phyloP scores from a whole-genome alignment of 2,113 vertebrate genomes.

The Trichechus manatus region DNA sequence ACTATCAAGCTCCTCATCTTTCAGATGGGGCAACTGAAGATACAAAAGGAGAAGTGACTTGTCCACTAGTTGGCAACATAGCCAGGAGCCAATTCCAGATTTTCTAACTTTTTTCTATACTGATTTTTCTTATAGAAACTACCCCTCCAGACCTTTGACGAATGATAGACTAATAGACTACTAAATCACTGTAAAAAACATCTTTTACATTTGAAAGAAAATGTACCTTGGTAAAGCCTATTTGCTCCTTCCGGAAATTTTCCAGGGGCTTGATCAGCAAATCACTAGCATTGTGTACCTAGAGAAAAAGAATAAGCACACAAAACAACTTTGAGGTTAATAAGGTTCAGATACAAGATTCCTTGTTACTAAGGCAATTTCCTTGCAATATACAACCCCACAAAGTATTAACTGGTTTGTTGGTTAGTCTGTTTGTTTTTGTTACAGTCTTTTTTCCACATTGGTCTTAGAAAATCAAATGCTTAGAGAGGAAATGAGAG shows the following conservation, averaged over 20 bases:
- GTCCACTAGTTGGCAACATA: background rate
- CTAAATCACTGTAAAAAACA: background rate
- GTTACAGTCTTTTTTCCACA: background rate
- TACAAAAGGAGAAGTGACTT: background rate
- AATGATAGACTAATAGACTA: background rate
- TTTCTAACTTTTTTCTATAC: background rate
- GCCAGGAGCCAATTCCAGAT: background rate
- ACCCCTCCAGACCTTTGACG: background rate
- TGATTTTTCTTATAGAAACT: background rate
- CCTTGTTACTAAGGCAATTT: background rate
- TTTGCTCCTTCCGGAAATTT: conserved; percentile 97
- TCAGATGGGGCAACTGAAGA: conserved; percentile 14
- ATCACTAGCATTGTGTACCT: conserved; percentile 98
- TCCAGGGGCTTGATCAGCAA: conserved; percentile 98
- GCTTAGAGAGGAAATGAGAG: conserved; percentile 7
- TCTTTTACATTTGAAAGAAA: background rate
- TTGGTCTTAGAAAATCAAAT: conserved; percentile 54
- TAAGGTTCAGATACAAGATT: conserved; percentile 38
- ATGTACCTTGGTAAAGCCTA: conserved; percentile 96
- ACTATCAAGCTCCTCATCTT: conserved; percentile 34
- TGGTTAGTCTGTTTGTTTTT: background rate
- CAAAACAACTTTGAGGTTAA: conserved; percentile 53
- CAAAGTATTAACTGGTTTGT: background rate
- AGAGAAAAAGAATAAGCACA: conserved; percentile 60
- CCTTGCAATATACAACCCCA: background rate